These are phyloP conservation scores for Myiozetetes cayanensis DNA, from an alignment of 2,113 vertebrate species.

Conservation along the genomic window DNA sequence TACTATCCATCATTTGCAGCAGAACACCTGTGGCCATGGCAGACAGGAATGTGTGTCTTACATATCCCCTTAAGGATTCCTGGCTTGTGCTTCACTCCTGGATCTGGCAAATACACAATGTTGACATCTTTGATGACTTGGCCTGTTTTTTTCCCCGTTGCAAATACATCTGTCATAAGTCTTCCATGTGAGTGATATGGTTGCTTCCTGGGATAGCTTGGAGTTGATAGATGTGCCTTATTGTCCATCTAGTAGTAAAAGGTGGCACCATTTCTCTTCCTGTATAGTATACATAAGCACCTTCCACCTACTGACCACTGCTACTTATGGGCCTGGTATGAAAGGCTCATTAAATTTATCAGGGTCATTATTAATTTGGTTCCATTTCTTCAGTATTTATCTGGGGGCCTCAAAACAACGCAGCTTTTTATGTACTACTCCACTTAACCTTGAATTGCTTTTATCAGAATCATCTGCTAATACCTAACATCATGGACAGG, in stretches of 20 bases:
- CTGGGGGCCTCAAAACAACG: background rate
- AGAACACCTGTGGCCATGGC: background rate
- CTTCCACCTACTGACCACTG: background rate
- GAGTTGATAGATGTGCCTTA: background rate
- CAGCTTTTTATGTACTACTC: background rate
- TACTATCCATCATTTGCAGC: background rate
- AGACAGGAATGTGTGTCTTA: background rate
- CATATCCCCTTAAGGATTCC: background rate
- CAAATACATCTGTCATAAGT: background rate
- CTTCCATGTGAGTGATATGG: background rate
- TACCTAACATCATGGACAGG: background rate
- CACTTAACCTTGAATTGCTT: background rate
- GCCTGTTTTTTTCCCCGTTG: background rate
- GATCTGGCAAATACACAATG: slow-evolving; percentile 25
- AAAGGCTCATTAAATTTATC: slow-evolving; percentile 6
- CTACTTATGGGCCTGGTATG: background rate
- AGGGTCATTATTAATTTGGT: background rate
- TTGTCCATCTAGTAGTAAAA: background rate
- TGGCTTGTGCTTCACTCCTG: background rate
- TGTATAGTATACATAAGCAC: background rate
- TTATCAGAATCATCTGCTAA: background rate
- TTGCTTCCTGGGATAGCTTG: background rate
- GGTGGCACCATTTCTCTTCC: background rate
- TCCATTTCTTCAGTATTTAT: background rate
- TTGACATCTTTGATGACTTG: background rate